phyloP scores from a whole-genome alignment of 2,797 vertebrate genomes.

The Fratercula arctica region DNA sequence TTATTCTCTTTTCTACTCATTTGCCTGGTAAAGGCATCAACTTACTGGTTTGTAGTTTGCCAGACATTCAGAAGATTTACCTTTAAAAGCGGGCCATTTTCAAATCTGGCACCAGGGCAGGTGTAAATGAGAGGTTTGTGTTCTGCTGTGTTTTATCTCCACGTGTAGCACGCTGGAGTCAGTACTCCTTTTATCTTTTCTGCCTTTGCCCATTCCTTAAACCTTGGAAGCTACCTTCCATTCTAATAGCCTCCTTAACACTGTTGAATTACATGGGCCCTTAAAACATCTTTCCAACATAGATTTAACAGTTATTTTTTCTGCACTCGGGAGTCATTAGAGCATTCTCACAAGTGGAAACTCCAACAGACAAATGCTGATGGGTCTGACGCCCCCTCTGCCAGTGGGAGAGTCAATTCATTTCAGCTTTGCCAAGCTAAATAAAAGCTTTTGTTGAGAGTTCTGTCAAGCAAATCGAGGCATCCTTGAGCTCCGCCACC shows the following conservation, averaged over 20 bases:
- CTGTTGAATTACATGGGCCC: too few species aligned
- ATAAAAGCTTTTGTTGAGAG: rapidly evolving
- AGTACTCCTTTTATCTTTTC: rapidly evolving
- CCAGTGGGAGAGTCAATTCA: rapidly evolving
- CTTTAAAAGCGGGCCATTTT: not conserved
- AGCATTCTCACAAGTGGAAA: not conserved
- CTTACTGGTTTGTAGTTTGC: not conserved
- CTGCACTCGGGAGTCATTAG: not conserved
- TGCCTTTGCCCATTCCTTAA: not conserved
- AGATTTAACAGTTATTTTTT: not conserved
- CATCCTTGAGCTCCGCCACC: not conserved
- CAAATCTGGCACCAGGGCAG: not conserved
- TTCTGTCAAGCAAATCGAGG: rapidly evolving
- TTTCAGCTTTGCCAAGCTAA: rapidly evolving
- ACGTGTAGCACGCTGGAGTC: not conserved
- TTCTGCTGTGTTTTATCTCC: not conserved
- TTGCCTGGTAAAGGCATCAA: not conserved
- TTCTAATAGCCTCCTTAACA: not conserved
- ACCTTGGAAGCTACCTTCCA: not conserved
- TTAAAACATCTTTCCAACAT: not conserved
- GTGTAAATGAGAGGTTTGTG: not conserved
- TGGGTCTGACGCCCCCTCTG: not conserved
- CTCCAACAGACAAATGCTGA: rapidly evolving
- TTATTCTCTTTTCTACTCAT: not conserved
- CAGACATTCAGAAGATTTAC: not conserved